A percentile compares a stretch with the other conserved stretches of the same genome.
phyloP scores from a whole-genome alignment of 2,888 invertebrate species.

The Meiosimyza decipiens region DNA sequence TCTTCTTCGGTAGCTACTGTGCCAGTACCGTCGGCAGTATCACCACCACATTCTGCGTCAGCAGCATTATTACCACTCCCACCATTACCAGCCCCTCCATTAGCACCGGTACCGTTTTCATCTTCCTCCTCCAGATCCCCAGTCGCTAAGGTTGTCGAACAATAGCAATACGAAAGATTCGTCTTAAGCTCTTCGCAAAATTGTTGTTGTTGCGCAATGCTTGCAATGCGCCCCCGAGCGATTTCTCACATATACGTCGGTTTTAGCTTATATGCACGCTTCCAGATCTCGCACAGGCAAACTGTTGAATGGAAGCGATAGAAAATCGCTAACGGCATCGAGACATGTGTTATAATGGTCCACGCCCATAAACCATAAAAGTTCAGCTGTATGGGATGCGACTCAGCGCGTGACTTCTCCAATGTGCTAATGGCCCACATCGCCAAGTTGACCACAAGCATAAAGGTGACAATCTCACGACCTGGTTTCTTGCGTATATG shows the following conservation, averaged over 20 bases:
- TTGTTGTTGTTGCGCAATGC: conserved; percentile 65
- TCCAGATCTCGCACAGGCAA: conserved; percentile 96
- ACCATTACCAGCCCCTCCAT: conserved; percentile 41
- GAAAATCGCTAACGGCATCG: conserved; percentile 92
- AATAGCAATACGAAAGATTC: conserved; percentile 62
- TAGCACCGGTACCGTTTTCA: conserved; percentile 47
- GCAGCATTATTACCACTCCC: conserved; percentile 38
- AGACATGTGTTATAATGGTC: conserved; percentile 95
- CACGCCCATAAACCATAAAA: conserved; percentile 95
- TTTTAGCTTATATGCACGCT: conserved; percentile 92
- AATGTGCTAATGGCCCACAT: conserved; percentile 96
- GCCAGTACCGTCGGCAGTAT: conserved; percentile 18
- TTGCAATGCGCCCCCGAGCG: conserved; percentile 65
- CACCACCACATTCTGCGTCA: conserved; percentile 35
- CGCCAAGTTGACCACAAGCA: conserved; percentile 88
- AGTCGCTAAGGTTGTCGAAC: conserved; percentile 62
- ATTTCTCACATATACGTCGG: conserved; percentile 82
- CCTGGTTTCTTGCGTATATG: conserved; percentile 90
- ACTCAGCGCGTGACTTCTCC: conserved; percentile 90
- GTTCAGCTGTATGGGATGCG: conserved; percentile 89
- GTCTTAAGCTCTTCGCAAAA: conserved; percentile 64
- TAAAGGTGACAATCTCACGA: conserved; percentile 91
- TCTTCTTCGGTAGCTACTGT: conserved; percentile 45
- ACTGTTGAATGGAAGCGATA: conserved; percentile 96
- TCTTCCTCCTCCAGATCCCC: conserved; percentile 61